These are phyloP conservation scores for Phataginus tetradactyla DNA, from an alignment of 2,797 vertebrate species.

Conservation along the genomic window DNA sequence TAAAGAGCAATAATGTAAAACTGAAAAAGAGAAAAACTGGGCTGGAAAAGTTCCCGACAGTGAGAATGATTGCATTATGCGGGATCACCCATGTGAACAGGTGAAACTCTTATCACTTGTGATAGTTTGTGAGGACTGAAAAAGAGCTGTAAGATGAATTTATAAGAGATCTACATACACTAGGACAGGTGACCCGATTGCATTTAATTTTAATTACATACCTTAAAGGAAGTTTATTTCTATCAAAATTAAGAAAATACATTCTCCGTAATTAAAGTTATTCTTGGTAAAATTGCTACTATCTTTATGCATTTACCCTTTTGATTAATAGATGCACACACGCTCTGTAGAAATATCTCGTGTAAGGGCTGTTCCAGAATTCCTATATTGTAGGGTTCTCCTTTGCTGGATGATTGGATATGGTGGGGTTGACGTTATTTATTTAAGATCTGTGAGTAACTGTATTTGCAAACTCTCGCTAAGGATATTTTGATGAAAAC, in stretches of 20 bases:
- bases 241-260: neutral
- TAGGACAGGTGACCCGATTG: neutral
- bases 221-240: neutral
- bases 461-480: slow-evolving; percentile 33
- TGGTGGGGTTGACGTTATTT: neutral
- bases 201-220: neutral
- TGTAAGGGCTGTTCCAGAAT: neutral
- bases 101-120: neutral
- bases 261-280: neutral
- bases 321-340: neutral
- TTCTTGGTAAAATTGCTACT: neutral
- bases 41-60: neutral
- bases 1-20: neutral
- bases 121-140: neutral
- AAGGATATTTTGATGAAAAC: neutral
- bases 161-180: neutral
- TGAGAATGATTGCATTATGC: neutral
- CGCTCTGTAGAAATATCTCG: neutral
- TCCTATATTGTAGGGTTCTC: neutral
- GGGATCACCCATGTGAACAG: neutral
- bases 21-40: neutral
- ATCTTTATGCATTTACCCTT: neutral
- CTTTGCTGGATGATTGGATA: neutral
- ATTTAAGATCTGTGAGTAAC: neutral
- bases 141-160: neutral